Base-by-base conservation (phyloP, 2,113 vertebrate species). In the Manacus vitellinus region DNA sequence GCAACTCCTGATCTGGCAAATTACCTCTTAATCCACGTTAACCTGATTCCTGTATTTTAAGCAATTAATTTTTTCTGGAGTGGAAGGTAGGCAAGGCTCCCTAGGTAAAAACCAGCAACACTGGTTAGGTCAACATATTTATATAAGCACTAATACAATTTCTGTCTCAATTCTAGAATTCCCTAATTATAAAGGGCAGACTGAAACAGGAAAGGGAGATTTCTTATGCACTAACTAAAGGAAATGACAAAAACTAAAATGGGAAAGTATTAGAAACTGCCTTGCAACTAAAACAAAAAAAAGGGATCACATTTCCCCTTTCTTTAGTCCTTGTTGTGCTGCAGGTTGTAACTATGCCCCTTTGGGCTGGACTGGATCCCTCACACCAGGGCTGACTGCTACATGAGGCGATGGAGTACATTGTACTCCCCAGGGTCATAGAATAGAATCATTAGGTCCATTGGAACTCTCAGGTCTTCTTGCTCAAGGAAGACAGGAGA, bases 141-240 rank as follows among this genome's bases (percentile, higher is more conserved):
- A 37, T 49, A 49, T 27, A 12, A 71, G 43, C 59, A 75, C 30
- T 37, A 49, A 65, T 73, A 58, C 17, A 23, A 59, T 37, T 83
- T 79, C 30, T 90, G 75, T 31, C 41, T 91, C 55, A 35, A 30
- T 73, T 76, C 41, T 54, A 88, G 49, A 85, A 75, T 46, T 85
- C 78, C 33, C 28, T 72, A 85, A 72, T 56, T 55, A 25, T 7
- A 63, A 71, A 76, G 18, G 18, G 49, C 62, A 79, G 66, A 68
- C 56, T 78, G 59, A 41, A 94, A 65, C 24, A 92, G 88, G 66
- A 94, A 92, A 85, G 28, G 31, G 41, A 92, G n/a, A 31, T 61
- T 84, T 89, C 61, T 84, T 54, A 54, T 8, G 14, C 41, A 37
- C 10, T 31, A 73, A 8, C 25, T 61, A 14, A 70, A 73, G 25